Percentiles rank a stretch among this genome's conserved stretches.
Conservation (phyloP, 2,888 invertebrate species). For the Trichacis sp. region DNA sequence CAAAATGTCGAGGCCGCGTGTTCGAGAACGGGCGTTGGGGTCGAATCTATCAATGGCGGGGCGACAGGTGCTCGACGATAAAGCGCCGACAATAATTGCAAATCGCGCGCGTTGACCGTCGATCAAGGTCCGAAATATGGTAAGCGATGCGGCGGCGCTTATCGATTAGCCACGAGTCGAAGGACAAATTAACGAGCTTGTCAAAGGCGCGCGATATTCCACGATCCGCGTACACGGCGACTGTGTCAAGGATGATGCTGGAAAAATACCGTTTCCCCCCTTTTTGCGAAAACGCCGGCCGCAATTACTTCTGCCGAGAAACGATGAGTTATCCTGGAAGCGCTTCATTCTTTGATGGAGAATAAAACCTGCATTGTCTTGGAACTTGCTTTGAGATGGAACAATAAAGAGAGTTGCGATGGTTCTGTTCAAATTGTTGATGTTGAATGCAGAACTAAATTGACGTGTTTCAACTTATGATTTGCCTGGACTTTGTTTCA, state of each 20-base stretch:
- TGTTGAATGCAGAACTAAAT: no score
- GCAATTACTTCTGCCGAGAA: no score
- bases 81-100: constrained; percentile 59
- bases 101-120: constrained; percentile 57
- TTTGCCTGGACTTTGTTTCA: no score
- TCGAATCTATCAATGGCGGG: constrained; percentile 55
- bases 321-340: no score
- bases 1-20: constrained; percentile 42
- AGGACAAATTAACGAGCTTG: constrained; percentile 40
- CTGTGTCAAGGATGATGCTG: not conserved
- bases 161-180: constrained; percentile 41
- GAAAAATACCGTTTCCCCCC: not conserved
- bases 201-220: constrained; percentile 29
- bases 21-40: constrained; percentile 52
- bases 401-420: no score
- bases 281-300: no score
- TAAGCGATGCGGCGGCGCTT: constrained; percentile 42
- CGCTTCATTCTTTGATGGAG: no score
- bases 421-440: no score
- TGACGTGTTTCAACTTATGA: no score
- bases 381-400: no score
- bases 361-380: no score
- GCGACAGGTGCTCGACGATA: constrained; percentile 59
- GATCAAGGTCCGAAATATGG: constrained; percentile 56
- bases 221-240: constrained; percentile 16